Evolutionary conservation across 2,113 vertebrate species (phyloP).

Genomic region (Procavia capensis): DNA sequence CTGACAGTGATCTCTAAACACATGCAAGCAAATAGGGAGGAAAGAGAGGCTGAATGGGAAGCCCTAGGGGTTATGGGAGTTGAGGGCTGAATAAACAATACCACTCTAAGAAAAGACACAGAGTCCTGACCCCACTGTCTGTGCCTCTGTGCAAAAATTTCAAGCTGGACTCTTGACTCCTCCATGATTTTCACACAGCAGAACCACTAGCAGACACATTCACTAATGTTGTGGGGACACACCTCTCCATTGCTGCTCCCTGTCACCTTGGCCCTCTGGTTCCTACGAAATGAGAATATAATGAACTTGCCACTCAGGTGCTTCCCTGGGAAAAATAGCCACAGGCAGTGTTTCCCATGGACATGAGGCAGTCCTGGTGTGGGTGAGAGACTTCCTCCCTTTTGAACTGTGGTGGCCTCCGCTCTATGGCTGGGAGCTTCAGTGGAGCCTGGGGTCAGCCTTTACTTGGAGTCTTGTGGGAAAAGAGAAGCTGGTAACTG

Average conservation of each 20-base stretch:
- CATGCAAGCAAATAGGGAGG: background rate
- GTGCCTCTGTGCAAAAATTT: too few relatives aligned
- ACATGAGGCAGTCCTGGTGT: background rate
- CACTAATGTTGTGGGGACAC: background rate
- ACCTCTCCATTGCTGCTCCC: background rate
- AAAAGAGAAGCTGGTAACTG: background rate
- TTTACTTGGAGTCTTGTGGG: background rate
- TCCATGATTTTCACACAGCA: background rate
- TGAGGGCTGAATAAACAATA: background rate
- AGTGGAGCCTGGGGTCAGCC: background rate
- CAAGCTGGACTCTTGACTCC: background rate
- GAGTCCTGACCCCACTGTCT: background rate
- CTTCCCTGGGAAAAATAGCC: background rate
- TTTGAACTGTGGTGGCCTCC: background rate
- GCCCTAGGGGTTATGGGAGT: too few relatives aligned
- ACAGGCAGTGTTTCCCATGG: fast-evolving
- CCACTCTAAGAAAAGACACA: too few relatives aligned
- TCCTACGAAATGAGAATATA: background rate
- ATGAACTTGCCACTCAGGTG: background rate
- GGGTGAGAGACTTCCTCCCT: background rate
- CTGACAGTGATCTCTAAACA: too few relatives aligned
- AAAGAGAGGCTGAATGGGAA: background rate
- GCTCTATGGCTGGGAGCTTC: fast-evolving
- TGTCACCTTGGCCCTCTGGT: background rate
- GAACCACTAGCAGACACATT: too few relatives aligned